Percentiles rank a stretch among this genome's conserved stretches.
These are phyloP conservation scores for Grus americana DNA, from an alignment of 2,113 vertebrate genomes.

Conservation along the genomic window DNA sequence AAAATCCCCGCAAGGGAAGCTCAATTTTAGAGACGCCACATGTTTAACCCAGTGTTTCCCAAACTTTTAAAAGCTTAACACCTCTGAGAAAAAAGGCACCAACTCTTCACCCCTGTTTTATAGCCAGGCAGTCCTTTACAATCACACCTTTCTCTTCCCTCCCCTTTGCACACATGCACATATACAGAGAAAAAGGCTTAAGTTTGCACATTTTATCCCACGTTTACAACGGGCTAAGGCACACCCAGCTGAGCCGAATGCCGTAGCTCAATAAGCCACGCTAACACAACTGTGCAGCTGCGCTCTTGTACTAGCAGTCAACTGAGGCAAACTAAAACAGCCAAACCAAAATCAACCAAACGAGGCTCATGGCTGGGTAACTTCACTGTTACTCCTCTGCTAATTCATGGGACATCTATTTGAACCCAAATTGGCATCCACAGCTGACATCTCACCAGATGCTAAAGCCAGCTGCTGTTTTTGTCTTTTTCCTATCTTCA, in stretches of 20 bases:
- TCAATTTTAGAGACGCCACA: constrained; percentile 13
- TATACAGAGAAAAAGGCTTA: neutral
- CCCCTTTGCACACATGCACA: neutral
- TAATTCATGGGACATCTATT: neutral
- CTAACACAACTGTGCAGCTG: neutral
- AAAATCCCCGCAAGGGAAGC: constrained; percentile 6
- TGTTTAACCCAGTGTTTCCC: constrained; percentile 50
- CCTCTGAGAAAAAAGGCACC: constrained; percentile 50
- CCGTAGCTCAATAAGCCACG: neutral
- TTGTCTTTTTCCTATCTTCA: neutral
- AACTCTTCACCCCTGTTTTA: constrained; percentile 52
- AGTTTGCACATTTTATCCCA: neutral
- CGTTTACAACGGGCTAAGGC: neutral
- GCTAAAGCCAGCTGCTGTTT: neutral
- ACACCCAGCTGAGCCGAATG: neutral
- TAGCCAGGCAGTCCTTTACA: constrained; percentile 14
- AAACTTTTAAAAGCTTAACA: constrained; percentile 63
- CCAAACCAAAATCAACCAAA: neutral
- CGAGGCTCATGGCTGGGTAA: neutral
- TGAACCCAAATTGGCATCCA: neutral
- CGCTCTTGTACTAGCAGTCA: neutral
- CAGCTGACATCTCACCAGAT: neutral
- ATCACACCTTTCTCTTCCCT: constrained; percentile 23
- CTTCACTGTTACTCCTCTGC: neutral
- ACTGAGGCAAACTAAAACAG: neutral